Conservation (phyloP, 2,888 invertebrate genomes). For the Meteorus colon region DNA sequence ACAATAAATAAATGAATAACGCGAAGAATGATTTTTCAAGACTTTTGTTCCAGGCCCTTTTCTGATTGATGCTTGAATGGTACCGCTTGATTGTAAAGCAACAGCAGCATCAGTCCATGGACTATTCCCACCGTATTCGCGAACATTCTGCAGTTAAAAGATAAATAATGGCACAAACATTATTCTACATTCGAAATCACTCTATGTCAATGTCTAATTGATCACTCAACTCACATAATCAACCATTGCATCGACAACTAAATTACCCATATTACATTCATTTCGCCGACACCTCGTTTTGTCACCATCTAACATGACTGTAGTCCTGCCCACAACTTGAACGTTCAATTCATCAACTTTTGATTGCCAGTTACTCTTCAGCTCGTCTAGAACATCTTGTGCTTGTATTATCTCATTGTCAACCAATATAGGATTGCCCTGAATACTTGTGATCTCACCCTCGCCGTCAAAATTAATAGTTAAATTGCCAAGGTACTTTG, state of each 20-base stretch:
- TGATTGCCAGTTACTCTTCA: slow-evolving; percentile 77
- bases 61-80: slow-evolving; percentile 81
- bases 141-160: slow-evolving; percentile 69
- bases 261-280: slow-evolving; percentile 91
- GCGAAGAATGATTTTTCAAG: no score
- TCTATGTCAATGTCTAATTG: no score
- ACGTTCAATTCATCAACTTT: slow-evolving; percentile 75
- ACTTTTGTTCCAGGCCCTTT: neutral
- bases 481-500: slow-evolving; percentile 91
- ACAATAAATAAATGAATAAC: no score
- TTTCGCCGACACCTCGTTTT: slow-evolving; percentile 77
- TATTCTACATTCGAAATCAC: slow-evolving; percentile 2
- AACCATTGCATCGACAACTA: slow-evolving; percentile 85
- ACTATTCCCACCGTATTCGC: slow-evolving; percentile 70
- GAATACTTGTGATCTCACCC: slow-evolving; percentile 81
- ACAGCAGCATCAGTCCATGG: slow-evolving; percentile 88
- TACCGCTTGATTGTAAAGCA: slow-evolving; percentile 85
- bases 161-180: neutral
- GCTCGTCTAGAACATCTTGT: slow-evolving; percentile 76
- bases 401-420: slow-evolving; percentile 79
- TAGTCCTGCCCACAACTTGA: slow-evolving; percentile 79
- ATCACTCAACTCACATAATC: slow-evolving; percentile 73
- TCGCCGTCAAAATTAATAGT: slow-evolving; percentile 80
- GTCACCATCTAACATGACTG: slow-evolving; percentile 82
- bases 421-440: slow-evolving; percentile 86